phyloP scores from a whole-genome alignment of 1,140 invertebrate genomes.

The Drosophila arizonae region DNA sequence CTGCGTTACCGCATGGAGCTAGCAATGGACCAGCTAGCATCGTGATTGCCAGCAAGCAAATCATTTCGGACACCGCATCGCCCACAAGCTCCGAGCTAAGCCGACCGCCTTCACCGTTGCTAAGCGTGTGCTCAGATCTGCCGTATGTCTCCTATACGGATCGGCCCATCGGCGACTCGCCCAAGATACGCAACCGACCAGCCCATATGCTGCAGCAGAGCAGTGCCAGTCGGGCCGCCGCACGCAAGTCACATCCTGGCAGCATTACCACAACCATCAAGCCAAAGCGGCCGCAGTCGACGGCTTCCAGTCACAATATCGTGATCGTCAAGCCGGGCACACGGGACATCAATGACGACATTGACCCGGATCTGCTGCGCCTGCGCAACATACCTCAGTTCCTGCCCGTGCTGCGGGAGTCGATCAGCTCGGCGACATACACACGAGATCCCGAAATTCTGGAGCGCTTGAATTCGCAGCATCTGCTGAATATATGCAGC shows the following conservation, averaged over 20 bases:
- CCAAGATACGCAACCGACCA: conserved; percentile 87
- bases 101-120: conserved; percentile 89
- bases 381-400: conserved; percentile 94
- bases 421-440: conserved; percentile 90
- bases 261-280: conserved; percentile 57
- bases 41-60: conserved; percentile 72
- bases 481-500: conserved; percentile 70
- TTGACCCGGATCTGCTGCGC: conserved; percentile 91
- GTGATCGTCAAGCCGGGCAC: conserved; percentile 92
- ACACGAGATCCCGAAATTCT: conserved; percentile 93
- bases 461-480: conserved; percentile 88
- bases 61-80: conserved; percentile 69
- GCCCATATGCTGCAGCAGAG: conserved; percentile 67
- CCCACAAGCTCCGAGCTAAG: conserved; percentile 72
- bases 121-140: conserved; percentile 94
- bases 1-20: conserved; percentile 10
- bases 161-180: conserved; percentile 93
- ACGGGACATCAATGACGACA: conserved; percentile 85
- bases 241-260: conserved; percentile 59
- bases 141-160: conserved; percentile 98
- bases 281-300: conserved; percentile 72
- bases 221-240: conserved; percentile 53
- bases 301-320: conserved; percentile 86
- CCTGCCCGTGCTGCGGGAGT: conserved; percentile 95
- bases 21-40: conserved; percentile 58